Percentiles rank a stretch among this genome's conserved stretches.
phyloP scores from a whole-genome alignment of 2,888 invertebrate species.

The Heliconius hortense region DNA sequence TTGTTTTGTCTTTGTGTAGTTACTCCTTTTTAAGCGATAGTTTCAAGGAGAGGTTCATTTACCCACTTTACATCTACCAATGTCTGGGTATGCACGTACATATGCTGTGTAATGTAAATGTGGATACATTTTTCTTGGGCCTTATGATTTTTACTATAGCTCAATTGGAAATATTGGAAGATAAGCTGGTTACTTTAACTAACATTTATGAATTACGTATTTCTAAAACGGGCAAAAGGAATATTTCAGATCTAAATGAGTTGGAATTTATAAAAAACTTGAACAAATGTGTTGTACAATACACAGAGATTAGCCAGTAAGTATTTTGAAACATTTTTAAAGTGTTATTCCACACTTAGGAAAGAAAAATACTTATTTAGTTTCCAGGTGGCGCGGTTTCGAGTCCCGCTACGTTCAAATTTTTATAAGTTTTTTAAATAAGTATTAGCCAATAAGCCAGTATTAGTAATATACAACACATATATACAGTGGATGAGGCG shows the following conservation, averaged over 20 bases:
- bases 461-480: background rate
- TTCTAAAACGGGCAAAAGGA: background rate
- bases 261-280: conserved; percentile 45
- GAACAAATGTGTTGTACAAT: conserved; percentile 56
- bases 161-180: conserved; percentile 61
- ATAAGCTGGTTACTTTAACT: conserved; percentile 54
- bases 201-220: conserved; percentile 27
- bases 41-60: conserved; percentile 49
- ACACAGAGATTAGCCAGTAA: conserved; percentile 56
- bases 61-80: conserved; percentile 61
- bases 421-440: conserved; percentile 42
- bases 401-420: no score
- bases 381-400: no score
- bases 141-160: conserved; percentile 59
- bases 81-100: conserved; percentile 55
- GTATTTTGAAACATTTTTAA: conserved; percentile 34
- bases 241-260: conserved; percentile 20
- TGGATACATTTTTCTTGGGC: conserved; percentile 61
- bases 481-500: no score
- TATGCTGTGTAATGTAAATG: conserved; percentile 57
- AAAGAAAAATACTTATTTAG: no score
- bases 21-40: conserved; percentile 58
- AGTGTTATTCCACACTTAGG: no score
- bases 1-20: conserved; percentile 54
- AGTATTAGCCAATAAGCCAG: conserved; percentile 60